Evolutionary conservation across 1,140 invertebrate species (phyloP).

Genomic region (Drosophila mauritiana): DNA sequence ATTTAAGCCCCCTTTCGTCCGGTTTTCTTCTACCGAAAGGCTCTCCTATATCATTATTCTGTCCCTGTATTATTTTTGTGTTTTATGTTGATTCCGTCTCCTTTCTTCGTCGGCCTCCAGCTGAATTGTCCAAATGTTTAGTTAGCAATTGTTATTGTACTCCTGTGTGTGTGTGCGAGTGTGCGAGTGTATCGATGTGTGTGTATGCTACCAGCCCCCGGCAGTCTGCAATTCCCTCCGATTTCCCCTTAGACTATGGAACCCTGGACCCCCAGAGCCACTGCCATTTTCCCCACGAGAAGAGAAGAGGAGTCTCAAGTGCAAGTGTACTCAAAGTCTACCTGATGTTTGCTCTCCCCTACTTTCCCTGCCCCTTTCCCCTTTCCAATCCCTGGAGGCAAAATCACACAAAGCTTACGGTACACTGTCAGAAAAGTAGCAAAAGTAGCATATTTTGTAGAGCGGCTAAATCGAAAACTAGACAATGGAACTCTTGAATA

Average conservation of each 20-base stretch:
- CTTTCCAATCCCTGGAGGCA: slow-evolving; percentile 37
- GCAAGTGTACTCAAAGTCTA: slow-evolving; percentile 73
- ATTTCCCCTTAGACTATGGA: not conserved
- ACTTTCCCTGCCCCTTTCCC: not conserved
- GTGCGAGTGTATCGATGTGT: slow-evolving; percentile 10
- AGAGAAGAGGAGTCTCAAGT: slow-evolving; percentile 56
- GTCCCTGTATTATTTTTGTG: slow-evolving; percentile 35
- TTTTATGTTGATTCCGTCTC: slow-evolving; percentile 30
- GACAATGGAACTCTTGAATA: too few relatives aligned
- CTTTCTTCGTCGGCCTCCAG: slow-evolving; percentile 17
- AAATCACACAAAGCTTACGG: slow-evolving; percentile 42
- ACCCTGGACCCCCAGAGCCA: slow-evolving; percentile 4
- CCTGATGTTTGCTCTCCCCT: slow-evolving; percentile 59
- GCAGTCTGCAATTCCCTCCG: slow-evolving; percentile 17
- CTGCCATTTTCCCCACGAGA: slow-evolving; percentile 9
- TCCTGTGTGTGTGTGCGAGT: slow-evolving; percentile 4
- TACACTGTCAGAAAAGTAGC: slow-evolving; percentile 1
- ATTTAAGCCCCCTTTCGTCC: not conserved
- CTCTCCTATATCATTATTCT: slow-evolving; percentile 30
- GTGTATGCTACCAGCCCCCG: slow-evolving; percentile 16
- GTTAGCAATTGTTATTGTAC: slow-evolving; percentile 49
- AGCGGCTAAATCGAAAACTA: not conserved
- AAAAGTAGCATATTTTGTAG: not conserved
- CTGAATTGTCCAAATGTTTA: slow-evolving; percentile 51
- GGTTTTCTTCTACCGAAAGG: not conserved